phyloP scores from a whole-genome alignment of 2,888 invertebrate species.

The Hirtodrosophila duncani region DNA sequence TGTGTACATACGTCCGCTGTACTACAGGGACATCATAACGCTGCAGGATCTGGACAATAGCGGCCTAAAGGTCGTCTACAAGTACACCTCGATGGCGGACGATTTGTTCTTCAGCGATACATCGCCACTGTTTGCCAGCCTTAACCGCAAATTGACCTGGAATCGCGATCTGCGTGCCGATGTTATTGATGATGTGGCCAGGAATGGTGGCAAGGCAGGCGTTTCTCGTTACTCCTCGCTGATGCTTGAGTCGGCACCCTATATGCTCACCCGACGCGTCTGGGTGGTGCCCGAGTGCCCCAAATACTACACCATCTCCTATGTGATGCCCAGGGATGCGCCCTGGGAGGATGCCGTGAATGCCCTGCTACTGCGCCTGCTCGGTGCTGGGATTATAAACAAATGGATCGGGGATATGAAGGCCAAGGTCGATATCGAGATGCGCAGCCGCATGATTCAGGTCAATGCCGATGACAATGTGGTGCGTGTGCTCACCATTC shows the following conservation, averaged over 20 bases:
- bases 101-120: slow-evolving; percentile 77
- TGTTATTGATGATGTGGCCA: slow-evolving; percentile 62
- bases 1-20: slow-evolving; percentile 77
- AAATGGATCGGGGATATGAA: slow-evolving; percentile 77
- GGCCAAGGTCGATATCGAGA: slow-evolving; percentile 45
- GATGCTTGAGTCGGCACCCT: slow-evolving; percentile 67
- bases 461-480: slow-evolving; percentile 19
- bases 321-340: slow-evolving; percentile 75
- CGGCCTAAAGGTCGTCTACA: slow-evolving; percentile 74
- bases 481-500: slow-evolving; percentile 72
- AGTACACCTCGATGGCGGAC: slow-evolving; percentile 76
- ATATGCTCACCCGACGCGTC: slow-evolving; percentile 52
- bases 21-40: slow-evolving; percentile 77
- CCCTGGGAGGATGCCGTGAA: slow-evolving; percentile 76
- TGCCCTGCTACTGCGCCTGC: slow-evolving; percentile 63
- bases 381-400: slow-evolving; percentile 73
- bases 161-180: slow-evolving; percentile 64
- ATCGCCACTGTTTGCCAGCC: slow-evolving; percentile 73
- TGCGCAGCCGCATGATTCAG: slow-evolving; percentile 15
- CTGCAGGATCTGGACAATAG: slow-evolving; percentile 76
- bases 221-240: slow-evolving; percentile 73
- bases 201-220: slow-evolving; percentile 64
- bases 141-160: slow-evolving; percentile 67
- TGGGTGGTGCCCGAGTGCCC: slow-evolving; percentile 78
- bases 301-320: slow-evolving; percentile 76